phyloP scores from a whole-genome alignment of 1,140 invertebrate species.

The Hylaeus anthracinus region DNA sequence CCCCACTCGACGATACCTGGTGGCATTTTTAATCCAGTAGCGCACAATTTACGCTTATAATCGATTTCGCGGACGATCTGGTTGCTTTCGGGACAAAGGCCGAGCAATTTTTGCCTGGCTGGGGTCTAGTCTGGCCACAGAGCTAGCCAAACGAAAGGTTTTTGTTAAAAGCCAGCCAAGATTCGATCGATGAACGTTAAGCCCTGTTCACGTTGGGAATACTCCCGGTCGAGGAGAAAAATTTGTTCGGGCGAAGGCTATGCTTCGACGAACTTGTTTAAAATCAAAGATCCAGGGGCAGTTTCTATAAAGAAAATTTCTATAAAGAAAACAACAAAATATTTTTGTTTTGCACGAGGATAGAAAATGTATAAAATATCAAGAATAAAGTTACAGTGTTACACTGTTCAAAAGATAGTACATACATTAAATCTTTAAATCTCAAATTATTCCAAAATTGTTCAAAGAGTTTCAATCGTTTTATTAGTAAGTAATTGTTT shows the following conservation, averaged over 20 bases:
- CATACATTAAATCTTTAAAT: too few relatives aligned
- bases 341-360: too few relatives aligned
- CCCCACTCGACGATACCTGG: background rate
- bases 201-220: conserved; percentile 4
- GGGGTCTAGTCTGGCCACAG: background rate
- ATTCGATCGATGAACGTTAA: conserved; percentile 34
- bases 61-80: conserved; percentile 1
- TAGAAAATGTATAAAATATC: too few relatives aligned
- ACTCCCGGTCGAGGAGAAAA: background rate
- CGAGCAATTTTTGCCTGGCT: conserved; percentile 21
- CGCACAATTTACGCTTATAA: conserved; percentile 7
- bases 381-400: too few relatives aligned
- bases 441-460: too few relatives aligned
- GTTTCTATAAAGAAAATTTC: too few relatives aligned
- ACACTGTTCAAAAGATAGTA: too few relatives aligned
- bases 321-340: too few relatives aligned
- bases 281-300: too few relatives aligned
- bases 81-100: conserved; percentile 15
- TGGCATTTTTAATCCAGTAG: conserved; percentile 1
- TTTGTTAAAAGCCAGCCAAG: conserved; percentile 26
- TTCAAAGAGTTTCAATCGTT: too few relatives aligned
- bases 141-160: conserved; percentile 10
- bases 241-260: background rate
- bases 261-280: background rate
- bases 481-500: too few relatives aligned